Base-by-base conservation (phyloP, 2,113 vertebrate species). In the Orycteropus afer region DNA sequence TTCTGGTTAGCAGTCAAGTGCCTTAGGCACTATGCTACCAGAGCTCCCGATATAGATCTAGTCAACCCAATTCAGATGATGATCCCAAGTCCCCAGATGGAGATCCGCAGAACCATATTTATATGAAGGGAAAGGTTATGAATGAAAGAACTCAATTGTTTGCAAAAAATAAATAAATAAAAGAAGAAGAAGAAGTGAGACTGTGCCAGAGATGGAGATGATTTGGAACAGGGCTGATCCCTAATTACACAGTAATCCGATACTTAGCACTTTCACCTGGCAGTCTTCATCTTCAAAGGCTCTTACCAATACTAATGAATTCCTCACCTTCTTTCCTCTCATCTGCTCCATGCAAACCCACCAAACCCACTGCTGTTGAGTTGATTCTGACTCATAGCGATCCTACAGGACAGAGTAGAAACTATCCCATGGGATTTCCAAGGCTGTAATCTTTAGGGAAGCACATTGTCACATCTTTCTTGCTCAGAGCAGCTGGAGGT, bases 101-200 rank as follows among this genome's bases (percentile, higher is more conserved):
- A 32, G 63, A n/a, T 37, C 55, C 69, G 81, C 71, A 74, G 67
- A 95, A 61, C 37, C 53, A 69, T n/a, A 51, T 47, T 67, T 34
- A 34, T 71, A 32, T 32, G 76, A 91, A 95, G 47, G 74, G 76
- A 78, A 93, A 87, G 74, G 80, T 86, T 89, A 91, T 61, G 84
- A 96, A 90, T 94, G 90, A 91, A 96, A 83, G 86, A 91, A 94
- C 80, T 80, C 63, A 83, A 25, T 77, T 94, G 93, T 96, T 80
- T 94, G 96, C 82, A 95, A 83, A 92, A 93, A 93, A 53, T 53
- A n/a, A n/a, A n/a, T n/a, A n/a, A n/a, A n/a, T n/a, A n/a, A n/a
- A n/a, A n/a, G n/a, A n/a, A n/a, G n/a, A n/a, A n/a, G n/a, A n/a
- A n/a, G 51, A 69, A 82, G 53, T 34, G 53, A 80, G 20, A 61